Conservation (phyloP, 1,140 invertebrate genomes). For the Hycleus phaleratus region DNA sequence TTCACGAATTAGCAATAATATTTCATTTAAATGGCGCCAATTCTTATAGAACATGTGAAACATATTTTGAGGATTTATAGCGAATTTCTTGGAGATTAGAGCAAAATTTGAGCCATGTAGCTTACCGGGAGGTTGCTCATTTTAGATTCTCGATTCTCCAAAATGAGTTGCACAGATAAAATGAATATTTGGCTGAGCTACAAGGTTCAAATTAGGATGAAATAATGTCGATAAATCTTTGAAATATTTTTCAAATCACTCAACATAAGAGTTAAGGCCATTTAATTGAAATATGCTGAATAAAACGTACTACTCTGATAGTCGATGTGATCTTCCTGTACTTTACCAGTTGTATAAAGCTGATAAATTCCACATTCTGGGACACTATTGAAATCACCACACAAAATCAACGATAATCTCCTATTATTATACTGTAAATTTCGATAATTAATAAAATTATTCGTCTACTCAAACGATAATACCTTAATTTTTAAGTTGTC, state of each 20-base stretch:
- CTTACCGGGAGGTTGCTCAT: no score
- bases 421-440: constrained; percentile 46
- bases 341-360: constrained; percentile 59
- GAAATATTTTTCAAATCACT: not conserved
- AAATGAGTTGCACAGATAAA: no score
- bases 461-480: not conserved
- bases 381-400: constrained; percentile 83
- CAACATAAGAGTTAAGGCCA: not conserved
- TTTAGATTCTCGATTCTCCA: no score
- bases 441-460: not conserved
- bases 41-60: no score
- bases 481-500: constrained; percentile 45
- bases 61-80: no score
- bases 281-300: not conserved
- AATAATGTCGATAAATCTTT: not conserved
- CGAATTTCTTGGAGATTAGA: no score
- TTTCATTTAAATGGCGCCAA: no score
- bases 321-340: constrained; percentile 57
- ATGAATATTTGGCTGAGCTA: no score
- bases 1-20: not conserved
- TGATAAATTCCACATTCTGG: constrained; percentile 75
- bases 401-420: constrained; percentile 59
- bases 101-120: no score
- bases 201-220: no score
- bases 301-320: constrained; percentile 67